A percentile compares a stretch with the other conserved stretches of the same genome.
Evolutionary conservation across 1,140 invertebrate genomes (phyloP).

Genomic region (Euglossa dilemma): DNA sequence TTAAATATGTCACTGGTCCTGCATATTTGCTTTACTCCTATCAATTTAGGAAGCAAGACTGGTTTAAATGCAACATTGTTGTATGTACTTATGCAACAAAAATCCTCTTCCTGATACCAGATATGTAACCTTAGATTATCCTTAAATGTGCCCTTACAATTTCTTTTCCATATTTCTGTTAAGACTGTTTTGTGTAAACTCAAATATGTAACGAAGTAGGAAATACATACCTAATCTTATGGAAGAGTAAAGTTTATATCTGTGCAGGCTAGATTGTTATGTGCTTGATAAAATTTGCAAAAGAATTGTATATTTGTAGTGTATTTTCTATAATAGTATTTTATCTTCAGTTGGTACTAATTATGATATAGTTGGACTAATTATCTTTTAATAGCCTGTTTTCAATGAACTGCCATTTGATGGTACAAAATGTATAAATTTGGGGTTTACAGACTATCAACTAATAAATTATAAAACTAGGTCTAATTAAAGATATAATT

Average conservation of each 20-base stretch:
- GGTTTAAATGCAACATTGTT: conserved; percentile 31
- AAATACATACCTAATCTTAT: conserved; percentile 59
- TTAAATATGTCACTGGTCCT: conserved; percentile 37
- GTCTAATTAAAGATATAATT: conserved; percentile 19
- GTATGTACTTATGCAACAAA: conserved; percentile 22
- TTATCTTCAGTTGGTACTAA: conserved; percentile 47
- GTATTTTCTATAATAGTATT: conserved; percentile 17
- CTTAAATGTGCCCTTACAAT: conserved; percentile 39
- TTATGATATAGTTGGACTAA: conserved; percentile 27
- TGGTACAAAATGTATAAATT: conserved; percentile 69
- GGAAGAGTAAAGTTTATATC: conserved; percentile 32
- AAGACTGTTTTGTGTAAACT: conserved; percentile 60
- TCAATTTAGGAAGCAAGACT: conserved; percentile 26
- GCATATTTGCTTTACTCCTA: conserved; percentile 45
- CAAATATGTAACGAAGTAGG: conserved; percentile 54
- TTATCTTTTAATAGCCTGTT: conserved; percentile 29
- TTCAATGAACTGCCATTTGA: conserved; percentile 66
- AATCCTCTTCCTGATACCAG: conserved; percentile 40
- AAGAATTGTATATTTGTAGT: conserved; percentile 34
- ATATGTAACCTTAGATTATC: conserved; percentile 47
- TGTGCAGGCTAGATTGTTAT: conserved; percentile 44
- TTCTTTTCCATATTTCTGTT: conserved; percentile 44
- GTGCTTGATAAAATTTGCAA: conserved; percentile 49
- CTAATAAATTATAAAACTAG: conserved; percentile 72
- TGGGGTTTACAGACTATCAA: conserved; percentile 80